These are phyloP conservation scores for Arothron firmamentum DNA, from an alignment of 2,113 vertebrate genomes.

Conservation along the genomic window DNA sequence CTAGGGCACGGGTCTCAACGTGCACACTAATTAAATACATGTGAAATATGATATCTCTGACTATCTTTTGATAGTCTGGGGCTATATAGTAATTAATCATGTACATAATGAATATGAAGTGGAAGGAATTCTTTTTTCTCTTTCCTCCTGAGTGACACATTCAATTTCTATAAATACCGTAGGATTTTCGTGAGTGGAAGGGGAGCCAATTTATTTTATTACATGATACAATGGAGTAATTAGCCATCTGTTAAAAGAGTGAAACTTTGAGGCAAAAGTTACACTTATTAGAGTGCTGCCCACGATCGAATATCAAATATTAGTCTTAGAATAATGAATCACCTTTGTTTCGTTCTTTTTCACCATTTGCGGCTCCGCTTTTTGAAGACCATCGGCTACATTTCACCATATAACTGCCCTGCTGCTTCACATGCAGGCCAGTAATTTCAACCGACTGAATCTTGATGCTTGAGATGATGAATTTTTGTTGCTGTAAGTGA, in stretches of 20 bases:
- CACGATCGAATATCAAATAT: background rate
- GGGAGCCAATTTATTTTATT: constrained; percentile 13
- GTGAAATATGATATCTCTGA: constrained; percentile 60
- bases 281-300: background rate
- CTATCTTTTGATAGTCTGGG: constrained; percentile 61
- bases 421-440: no score
- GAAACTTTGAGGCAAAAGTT: background rate
- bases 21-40: constrained; percentile 69
- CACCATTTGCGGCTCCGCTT: no score
- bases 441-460: no score
- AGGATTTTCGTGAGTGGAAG: constrained; percentile 14
- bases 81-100: constrained; percentile 67
- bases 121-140: constrained; percentile 40
- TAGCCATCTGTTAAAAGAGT: constrained; percentile 10
- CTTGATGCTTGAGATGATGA: no score
- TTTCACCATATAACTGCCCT: no score
- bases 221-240: constrained; percentile 14
- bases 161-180: constrained; percentile 37
- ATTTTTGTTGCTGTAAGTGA: no score
- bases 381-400: no score
- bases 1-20: constrained; percentile 58
- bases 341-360: no score
- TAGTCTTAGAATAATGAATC: no score
- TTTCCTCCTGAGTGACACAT: constrained; percentile 43
- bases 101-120: constrained; percentile 61